Evolutionary conservation across 2,888 invertebrate species (phyloP), one percentile per base, ranked within the genome.

Genomic region (Nysson spinosus): DNA sequence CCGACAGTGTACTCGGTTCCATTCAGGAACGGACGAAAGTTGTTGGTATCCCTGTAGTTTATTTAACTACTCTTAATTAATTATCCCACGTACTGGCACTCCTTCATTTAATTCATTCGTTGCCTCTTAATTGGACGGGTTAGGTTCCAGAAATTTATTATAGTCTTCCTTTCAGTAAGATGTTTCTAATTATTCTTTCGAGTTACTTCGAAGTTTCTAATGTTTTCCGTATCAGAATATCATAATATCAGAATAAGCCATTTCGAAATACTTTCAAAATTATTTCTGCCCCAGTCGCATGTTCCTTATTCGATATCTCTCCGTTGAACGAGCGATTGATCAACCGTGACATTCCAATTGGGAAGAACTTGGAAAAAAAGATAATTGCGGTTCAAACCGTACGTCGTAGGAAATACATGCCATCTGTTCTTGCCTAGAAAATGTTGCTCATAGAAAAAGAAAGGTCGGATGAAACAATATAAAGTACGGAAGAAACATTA

Each of bases 211-310:
- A 66, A 47, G 46, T 56, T 52, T 19, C 16, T 28, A 12, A 7
- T 6, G n/a, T 49, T 62, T 67, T 64, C 60, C 67, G 34, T 61
- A n/a, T n/a, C n/a, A n/a, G n/a, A n/a, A n/a, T n/a, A n/a, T n/a
- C n/a, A n/a, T n/a, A n/a, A n/a, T n/a, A n/a, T n/a, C n/a, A n/a
- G n/a, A n/a, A n/a, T n/a, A n/a, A n/a, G n/a, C 44, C 50, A 6
- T 69, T 70, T 62, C 54, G 55, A 51, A 62, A 58, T 14, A 42
- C 52, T 63, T 67, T 67, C 52, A 35, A 63, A 63, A 54, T 62
- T 47, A 3, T 40, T 26, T 30, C 20, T n/a, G n/a, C 30, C 4
- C 4, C 14, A 26, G 11, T 20, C 30, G 19, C 9, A 26, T 19
- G 43, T 57, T 55, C 35, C 19, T 17, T 11, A 2, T 40, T 17